These are phyloP conservation scores for Campaea margaritaria DNA, from an alignment of 2,888 invertebrate species.

Conservation along the genomic window DNA sequence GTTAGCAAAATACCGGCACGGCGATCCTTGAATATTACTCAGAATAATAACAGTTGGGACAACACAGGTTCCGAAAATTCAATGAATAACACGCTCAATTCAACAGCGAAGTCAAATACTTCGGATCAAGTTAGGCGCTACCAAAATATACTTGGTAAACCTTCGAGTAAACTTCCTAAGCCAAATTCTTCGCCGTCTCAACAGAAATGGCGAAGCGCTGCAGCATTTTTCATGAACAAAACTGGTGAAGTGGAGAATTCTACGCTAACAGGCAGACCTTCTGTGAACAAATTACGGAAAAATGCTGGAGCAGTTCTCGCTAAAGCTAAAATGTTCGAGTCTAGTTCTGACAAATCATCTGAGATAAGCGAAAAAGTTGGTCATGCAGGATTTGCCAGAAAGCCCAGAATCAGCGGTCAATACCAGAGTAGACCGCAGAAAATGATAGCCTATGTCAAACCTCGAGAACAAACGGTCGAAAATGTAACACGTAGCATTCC, in stretches of 20 bases:
- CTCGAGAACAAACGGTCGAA: slow-evolving; percentile 55
- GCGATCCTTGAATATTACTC: slow-evolving; percentile 67
- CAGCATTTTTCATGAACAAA: slow-evolving; percentile 82
- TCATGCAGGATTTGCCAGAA: slow-evolving; percentile 73
- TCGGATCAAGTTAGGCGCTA: slow-evolving; percentile 57
- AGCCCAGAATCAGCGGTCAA: slow-evolving; percentile 68
- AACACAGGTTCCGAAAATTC: slow-evolving; percentile 66
- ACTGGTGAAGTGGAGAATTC: slow-evolving; percentile 75
- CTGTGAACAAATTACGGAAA: slow-evolving; percentile 89
- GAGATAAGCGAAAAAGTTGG: slow-evolving; percentile 66
- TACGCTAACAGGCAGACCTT: slow-evolving; percentile 87
- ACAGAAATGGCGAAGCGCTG: slow-evolving; percentile 84
- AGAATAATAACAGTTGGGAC: slow-evolving; percentile 61
- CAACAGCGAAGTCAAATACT: slow-evolving; percentile 59
- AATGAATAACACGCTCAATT: slow-evolving; percentile 60
- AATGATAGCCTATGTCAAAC: slow-evolving; percentile 59
- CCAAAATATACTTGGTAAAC: slow-evolving; percentile 58
- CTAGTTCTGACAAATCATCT: slow-evolving; percentile 79
- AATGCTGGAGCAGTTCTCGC: slow-evolving; percentile 93
- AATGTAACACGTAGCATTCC: slow-evolving; percentile 51
- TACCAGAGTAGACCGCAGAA: slow-evolving; percentile 60
- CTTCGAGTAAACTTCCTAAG: slow-evolving; percentile 51
- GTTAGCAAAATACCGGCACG: slow-evolving; percentile 66
- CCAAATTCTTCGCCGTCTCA: slow-evolving; percentile 60
- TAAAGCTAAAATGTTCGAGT: slow-evolving; percentile 91